Evolutionary conservation across 1,140 invertebrate genomes (phyloP).

Genomic region (Megalopta genalis): DNA sequence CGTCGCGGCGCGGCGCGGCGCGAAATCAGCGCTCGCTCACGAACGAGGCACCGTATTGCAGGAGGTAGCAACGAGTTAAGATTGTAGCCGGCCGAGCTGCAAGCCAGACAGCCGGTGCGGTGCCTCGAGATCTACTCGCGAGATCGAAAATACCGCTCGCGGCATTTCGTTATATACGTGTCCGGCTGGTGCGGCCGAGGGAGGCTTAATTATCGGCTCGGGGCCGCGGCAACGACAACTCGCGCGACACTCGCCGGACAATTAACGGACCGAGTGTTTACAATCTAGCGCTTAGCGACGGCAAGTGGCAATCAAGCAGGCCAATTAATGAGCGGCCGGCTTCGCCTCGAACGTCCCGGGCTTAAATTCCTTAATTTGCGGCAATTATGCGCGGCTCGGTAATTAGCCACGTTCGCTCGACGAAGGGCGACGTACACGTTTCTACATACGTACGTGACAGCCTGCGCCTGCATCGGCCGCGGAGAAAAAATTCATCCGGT

Average conservation of each 20-base stretch:
- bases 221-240: constrained; percentile 45
- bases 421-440: constrained; percentile 21
- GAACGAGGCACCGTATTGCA: not conserved
- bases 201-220: constrained; percentile 69
- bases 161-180: constrained; percentile 40
- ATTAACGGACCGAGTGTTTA: constrained; percentile 75
- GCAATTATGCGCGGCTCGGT: constrained; percentile 59
- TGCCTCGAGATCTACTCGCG: constrained; percentile 22
- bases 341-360: constrained; percentile 34
- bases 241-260: constrained; percentile 63
- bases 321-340: constrained; percentile 66
- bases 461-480: not conserved
- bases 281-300: constrained; percentile 70
- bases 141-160: constrained; percentile 39
- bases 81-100: not conserved
- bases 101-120: constrained; percentile 11
- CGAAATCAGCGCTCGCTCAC: not conserved
- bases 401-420: constrained; percentile 47
- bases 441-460: not conserved
- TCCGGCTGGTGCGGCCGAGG: constrained; percentile 20
- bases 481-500: not conserved
- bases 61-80: constrained; percentile 22
- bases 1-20: not conserved
- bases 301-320: constrained; percentile 71
- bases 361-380: constrained; percentile 63